A percentile compares a stretch with the other conserved stretches of the same genome.
Evolutionary conservation across 2,888 invertebrate genomes (phyloP).

Genomic region (Pecten maximus): DNA sequence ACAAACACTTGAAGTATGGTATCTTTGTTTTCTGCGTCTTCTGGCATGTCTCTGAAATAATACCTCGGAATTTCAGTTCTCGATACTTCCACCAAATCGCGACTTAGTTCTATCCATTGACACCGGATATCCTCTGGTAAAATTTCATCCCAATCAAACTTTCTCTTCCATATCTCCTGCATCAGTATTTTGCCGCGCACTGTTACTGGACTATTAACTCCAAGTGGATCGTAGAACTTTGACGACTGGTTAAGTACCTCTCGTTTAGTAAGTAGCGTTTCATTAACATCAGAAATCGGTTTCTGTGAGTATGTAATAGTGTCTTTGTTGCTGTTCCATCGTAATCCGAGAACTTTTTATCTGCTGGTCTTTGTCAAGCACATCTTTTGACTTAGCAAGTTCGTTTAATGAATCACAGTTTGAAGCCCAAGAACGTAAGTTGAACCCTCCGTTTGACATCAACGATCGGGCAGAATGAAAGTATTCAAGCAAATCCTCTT

Average conservation of each 20-base stretch:
- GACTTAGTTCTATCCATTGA: too few species aligned
- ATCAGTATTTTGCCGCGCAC: constrained; percentile 51
- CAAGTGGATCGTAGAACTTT: constrained; percentile 50
- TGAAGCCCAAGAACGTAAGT: constrained; percentile 53
- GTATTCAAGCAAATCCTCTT: constrained; percentile 37
- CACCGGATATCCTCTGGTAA: too few species aligned
- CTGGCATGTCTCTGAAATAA: too few species aligned
- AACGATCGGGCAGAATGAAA: constrained; percentile 40
- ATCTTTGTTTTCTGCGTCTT: too few species aligned
- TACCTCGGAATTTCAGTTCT: too few species aligned
- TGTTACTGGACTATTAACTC: constrained; percentile 46
- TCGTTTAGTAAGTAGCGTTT: constrained; percentile 41
- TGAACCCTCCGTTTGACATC: constrained; percentile 45
- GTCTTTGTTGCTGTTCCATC: constrained; percentile 52
- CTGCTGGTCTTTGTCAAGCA: constrained; percentile 40
- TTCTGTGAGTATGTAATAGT: neutral
- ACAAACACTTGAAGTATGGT: constrained; percentile 44
- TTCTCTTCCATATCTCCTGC: constrained; percentile 48
- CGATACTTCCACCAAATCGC: too few species aligned
- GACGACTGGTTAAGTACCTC: constrained; percentile 47
- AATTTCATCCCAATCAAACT: constrained; percentile 53
- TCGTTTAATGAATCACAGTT: constrained; percentile 41
- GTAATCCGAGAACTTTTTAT: constrained; percentile 50
- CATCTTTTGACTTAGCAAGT: constrained; percentile 22
- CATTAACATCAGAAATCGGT: neutral